These are phyloP conservation scores for Gallinago media DNA, from an alignment of 2,113 vertebrate genomes.

Conservation along the genomic window DNA sequence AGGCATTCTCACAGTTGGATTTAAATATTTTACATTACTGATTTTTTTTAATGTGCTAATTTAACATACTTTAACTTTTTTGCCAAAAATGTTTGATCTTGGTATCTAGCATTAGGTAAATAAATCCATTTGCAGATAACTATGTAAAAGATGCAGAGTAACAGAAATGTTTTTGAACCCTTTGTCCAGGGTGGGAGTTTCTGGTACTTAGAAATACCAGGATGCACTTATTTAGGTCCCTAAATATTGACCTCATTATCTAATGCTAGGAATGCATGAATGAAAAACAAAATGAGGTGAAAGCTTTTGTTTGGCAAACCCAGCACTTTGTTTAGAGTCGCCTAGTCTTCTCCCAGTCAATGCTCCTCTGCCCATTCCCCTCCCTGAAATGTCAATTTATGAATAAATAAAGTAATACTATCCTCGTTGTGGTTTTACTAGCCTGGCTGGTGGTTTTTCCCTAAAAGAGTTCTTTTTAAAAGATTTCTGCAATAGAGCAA, in stretches of 20 bases:
- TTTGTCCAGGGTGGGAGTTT: background rate
- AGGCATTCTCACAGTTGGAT: background rate
- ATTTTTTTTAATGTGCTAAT: background rate
- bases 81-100: background rate
- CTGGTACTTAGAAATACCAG: background rate
- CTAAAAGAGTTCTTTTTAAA: background rate
- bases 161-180: background rate
- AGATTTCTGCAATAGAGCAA: background rate
- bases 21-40: background rate
- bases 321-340: background rate
- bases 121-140: background rate
- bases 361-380: background rate
- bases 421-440: background rate
- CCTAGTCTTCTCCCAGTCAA: background rate
- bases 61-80: background rate
- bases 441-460: background rate
- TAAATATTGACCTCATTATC: slow-evolving; percentile 10
- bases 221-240: background rate
- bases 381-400: background rate
- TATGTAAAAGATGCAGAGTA: background rate
- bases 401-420: background rate
- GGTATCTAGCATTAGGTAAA: background rate
- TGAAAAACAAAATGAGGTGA: background rate
- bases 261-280: background rate
- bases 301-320: background rate